Conservation (phyloP, 1,140 invertebrate species). For the Plectrocnemia conspersa region DNA sequence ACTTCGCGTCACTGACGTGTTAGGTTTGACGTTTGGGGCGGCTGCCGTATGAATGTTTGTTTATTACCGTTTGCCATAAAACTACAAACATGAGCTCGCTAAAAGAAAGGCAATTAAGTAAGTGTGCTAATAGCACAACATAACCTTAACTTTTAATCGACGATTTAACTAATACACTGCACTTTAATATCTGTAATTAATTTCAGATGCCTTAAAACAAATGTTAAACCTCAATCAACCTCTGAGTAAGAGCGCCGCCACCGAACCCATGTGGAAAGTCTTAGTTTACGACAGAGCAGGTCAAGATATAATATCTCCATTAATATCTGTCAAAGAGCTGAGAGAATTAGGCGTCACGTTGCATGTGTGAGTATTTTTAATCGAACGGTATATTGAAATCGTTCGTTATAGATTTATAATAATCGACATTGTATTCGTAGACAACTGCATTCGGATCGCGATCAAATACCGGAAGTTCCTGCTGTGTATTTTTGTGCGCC, state of each 20-base stretch:
- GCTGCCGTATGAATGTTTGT: constrained; percentile 10
- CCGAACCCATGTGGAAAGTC: constrained; percentile 92
- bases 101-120: constrained; percentile 70
- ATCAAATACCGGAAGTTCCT: constrained; percentile 96
- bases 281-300: constrained; percentile 93
- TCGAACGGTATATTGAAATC: constrained; percentile 5
- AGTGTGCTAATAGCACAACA: constrained; percentile 36
- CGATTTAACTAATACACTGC: not conserved
- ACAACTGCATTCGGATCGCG: constrained; percentile 88
- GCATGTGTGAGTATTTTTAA: constrained; percentile 73
- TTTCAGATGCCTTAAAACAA: constrained; percentile 77
- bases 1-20: constrained; percentile 28
- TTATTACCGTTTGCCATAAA: constrained; percentile 33
- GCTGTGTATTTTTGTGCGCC: constrained; percentile 98
- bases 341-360: constrained; percentile 94
- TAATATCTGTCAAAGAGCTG: constrained; percentile 94
- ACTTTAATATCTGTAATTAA: constrained; percentile 3
- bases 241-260: constrained; percentile 65
- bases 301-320: constrained; percentile 96
- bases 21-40: constrained; percentile 32
- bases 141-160: not conserved
- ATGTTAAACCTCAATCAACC: constrained; percentile 91
- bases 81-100: constrained; percentile 67
- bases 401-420: constrained; percentile 1
- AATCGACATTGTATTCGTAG: constrained; percentile 49